Evolutionary conservation across 2,888 invertebrate genomes (phyloP), one percentile per base, ranked within the genome.

Genomic region (Apodemia duryi): DNA sequence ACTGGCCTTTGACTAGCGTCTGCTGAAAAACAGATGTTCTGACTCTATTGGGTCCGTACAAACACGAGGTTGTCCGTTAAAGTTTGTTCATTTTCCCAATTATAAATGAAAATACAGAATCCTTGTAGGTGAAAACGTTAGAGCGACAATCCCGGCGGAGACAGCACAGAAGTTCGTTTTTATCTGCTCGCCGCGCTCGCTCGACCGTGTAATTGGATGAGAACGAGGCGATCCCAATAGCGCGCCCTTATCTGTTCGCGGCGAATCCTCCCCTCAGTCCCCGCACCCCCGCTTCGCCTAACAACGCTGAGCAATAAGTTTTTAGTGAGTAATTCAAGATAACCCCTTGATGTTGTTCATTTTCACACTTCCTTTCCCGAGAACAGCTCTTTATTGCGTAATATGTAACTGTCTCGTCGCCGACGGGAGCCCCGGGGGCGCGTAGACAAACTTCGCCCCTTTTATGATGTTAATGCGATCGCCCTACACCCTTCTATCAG

Each of bases 151-250:
- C 88, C 89, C 88, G 79, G 85, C 86, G 86, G 89, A 90, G 88
- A 88, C 86, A 87, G 85, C 77, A 77, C 68, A 79, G 79, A 79
- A 82, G 83, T 79, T 77, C 79, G 83, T 84, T 88, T 90, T 90
- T 91, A 91, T 90, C 90, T 87, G 81, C 88, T 84, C 89, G 86
- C 87, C 85, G 85, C 79, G 79, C 88, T 77, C 88, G 84, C 86
- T 91, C 92, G 86, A 89, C 92, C 92, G 92, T 92, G 91, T 91
- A 90, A 90, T 91, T 90, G 90, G 91, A 91, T 90, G 91, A 91
- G 92, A 92, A 89, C 86, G 90, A 83, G 87, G 90, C 88, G 88
- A 88, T 90, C 89, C 91, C 91, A 88, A 90, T 90, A 91, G 88
- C 88, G 86, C 81, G 86, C 88, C 90, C 91, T 91, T 91, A 91